Conservation (phyloP, 1,140 invertebrate genomes). For the Acromyrmex echinatior region DNA sequence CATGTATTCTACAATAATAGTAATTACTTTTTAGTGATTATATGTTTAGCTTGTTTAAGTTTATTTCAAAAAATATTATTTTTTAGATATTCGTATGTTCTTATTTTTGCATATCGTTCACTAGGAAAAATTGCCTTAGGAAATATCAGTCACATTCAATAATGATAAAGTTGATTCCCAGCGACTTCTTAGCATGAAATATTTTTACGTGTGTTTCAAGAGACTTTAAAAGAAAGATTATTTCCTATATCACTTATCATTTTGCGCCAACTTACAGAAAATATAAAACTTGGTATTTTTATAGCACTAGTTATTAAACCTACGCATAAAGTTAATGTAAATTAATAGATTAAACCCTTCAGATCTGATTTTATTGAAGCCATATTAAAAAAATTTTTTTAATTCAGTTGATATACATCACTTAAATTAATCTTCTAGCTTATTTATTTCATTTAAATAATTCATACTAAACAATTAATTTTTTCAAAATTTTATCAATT, state of each 20-base stretch:
- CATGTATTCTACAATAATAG: background rate
- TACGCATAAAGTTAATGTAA: background rate
- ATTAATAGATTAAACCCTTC: background rate
- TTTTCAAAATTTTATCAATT: too few relatives aligned
- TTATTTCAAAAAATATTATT: background rate
- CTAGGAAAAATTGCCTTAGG: background rate
- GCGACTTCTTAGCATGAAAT: background rate
- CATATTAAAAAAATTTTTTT: too few relatives aligned
- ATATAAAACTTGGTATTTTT: slow-evolving; percentile 16
- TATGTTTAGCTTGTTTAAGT: background rate
- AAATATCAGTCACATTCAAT: background rate
- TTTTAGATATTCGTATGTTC: background rate
- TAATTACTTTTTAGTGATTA: background rate
- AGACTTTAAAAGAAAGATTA: slow-evolving; percentile 9
- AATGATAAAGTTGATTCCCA: background rate
- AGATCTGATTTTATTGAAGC: too few relatives aligned
- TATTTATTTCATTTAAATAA: too few relatives aligned
- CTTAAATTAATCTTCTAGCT: too few relatives aligned
- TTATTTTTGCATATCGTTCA: background rate
- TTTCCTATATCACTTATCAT: background rate
- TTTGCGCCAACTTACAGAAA: background rate
- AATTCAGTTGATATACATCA: too few relatives aligned
- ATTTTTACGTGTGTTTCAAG: slow-evolving; percentile 1
- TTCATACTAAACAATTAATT: too few relatives aligned
- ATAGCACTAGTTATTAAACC: background rate